Base-by-base conservation (phyloP, 37 sponge, comb jelly and placozoan genomes). In the Cliona cf. orientalis region DNA sequence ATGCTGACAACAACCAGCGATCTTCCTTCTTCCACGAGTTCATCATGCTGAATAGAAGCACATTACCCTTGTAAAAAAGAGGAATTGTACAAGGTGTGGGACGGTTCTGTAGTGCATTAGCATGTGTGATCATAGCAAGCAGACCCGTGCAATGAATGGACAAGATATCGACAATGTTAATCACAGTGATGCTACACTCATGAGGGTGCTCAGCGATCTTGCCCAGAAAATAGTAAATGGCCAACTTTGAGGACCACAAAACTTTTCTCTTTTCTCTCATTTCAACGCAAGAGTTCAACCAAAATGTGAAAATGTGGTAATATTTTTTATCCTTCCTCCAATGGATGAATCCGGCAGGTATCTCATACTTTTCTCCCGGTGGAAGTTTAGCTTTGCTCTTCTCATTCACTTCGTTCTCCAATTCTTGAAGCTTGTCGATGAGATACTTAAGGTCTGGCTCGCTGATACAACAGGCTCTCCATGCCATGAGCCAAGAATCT, bases 1-100 rank as follows among this genome's bases (percentile, higher is more conserved):
- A 80, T 2, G 82, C 82, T 25, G 76, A 22, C 5, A 75, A 42
- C 33, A 87, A 31, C 70, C 77, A 53, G 1, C 29, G 29, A 22
- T 87, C 43, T 25, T 32, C 26, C 43, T 26, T 61, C 7, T 49
- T 72, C 35, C 7, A 11, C 36, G 55, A 45, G 46, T 81, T 81
- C 46, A 87, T 40, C 31, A 58, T 32, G 39, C 77, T 86, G 66
- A 91, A 91, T 2, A 91, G n/a, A 46, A 86, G 87, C 1, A 80
- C 76, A 25, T 28, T 39, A 29, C 78, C 63, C 22, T 72, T 46
- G 64, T 91, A 84, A 7, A 64, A 25, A 0, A 32, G 46, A 45
- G 85, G 85, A 22, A 90, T 41, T 29, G 25, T 39, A 35, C 63
- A 78, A 1, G 29, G 22, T 1, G 46, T 14, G 45, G 71, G 21